Evolutionary conservation across 1,140 invertebrate species (phyloP).

Genomic region (Latrodectus geometricus): DNA sequence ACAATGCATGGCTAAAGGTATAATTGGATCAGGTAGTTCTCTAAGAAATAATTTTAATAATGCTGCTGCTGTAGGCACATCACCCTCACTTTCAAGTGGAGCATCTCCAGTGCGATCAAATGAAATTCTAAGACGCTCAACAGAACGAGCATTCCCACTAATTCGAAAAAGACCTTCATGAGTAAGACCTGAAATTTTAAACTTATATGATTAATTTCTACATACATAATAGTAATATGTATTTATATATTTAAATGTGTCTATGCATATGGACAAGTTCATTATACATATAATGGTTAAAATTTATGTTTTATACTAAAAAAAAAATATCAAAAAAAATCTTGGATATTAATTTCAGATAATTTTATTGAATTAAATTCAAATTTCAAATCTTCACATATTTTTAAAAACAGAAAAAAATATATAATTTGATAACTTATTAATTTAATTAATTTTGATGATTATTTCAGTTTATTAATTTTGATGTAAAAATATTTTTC

Average conservation of each 20-base stretch:
- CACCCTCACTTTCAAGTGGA: constrained; percentile 67
- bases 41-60: constrained; percentile 71
- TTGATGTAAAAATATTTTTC: no score
- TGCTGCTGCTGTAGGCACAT: constrained; percentile 69
- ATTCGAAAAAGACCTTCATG: constrained; percentile 71
- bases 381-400: no score
- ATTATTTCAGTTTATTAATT: no score
- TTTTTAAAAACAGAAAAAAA: no score
- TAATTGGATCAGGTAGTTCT: constrained; percentile 70
- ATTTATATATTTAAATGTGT: no score
- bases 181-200: constrained; percentile 63
- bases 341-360: no score
- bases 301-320: background rate
- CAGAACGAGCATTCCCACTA: constrained; percentile 69
- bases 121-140: constrained; percentile 69
- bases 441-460: no score
- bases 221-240: no score
- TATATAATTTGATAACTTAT: no score
- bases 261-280: background rate
- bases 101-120: constrained; percentile 71
- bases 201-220: no score
- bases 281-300: background rate
- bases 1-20: constrained; percentile 68
- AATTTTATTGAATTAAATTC: no score
- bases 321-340: background rate